Conservation (phyloP, 2,113 vertebrate genomes). For the Pelvicachromis taeniatus region DNA sequence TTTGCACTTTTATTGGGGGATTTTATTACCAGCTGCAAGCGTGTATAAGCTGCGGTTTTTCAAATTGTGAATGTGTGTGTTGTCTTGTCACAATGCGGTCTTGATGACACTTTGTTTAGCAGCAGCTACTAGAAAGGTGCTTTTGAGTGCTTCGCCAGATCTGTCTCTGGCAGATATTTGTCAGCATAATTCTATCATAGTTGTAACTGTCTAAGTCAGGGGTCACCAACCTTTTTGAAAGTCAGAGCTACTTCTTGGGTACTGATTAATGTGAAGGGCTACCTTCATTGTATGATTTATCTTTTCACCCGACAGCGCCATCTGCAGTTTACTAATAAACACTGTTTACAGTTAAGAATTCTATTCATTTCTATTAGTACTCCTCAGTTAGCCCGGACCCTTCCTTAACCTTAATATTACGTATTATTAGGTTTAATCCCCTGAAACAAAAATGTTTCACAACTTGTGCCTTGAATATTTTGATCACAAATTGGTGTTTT, state of each 20-base stretch:
- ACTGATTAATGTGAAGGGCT: too few relatives aligned
- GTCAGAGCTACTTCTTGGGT: too few relatives aligned
- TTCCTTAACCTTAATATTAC: fast-evolving
- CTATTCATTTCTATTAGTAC: not conserved
- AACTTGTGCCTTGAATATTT: not conserved
- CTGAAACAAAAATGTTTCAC: not conserved
- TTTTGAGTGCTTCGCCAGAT: fast-evolving
- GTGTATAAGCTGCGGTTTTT: not conserved
- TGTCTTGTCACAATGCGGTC: not conserved
- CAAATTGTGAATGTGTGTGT: not conserved
- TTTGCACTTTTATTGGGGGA: fast-evolving
- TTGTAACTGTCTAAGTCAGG: not conserved
- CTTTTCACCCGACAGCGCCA: fast-evolving
- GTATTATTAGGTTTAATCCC: not conserved
- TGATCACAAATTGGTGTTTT: not conserved
- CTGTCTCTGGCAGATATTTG: not conserved
- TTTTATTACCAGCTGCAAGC: not conserved
- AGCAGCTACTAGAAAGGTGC: not conserved
- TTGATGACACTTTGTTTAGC: not conserved
- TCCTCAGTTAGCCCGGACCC: not conserved
- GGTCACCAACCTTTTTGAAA: too few relatives aligned
- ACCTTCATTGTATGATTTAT: not conserved
- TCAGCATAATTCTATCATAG: not conserved
- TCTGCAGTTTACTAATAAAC: not conserved
- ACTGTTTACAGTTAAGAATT: not conserved